These are phyloP conservation scores for Monochamus saltuarius DNA, from an alignment of 1,140 invertebrate species.

Conservation along the genomic window DNA sequence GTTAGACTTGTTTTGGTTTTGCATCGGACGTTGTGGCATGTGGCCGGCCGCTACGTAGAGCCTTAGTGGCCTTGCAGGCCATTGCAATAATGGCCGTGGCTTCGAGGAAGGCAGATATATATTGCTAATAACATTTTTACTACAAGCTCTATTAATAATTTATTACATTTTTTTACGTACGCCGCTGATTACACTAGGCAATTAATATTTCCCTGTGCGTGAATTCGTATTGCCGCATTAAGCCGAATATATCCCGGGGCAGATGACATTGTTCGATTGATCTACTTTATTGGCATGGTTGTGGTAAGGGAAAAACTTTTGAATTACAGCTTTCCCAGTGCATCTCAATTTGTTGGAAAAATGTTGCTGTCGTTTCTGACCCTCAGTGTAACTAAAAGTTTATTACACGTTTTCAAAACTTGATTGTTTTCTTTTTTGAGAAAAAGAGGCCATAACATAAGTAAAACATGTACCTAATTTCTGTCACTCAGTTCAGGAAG, in stretches of 20 bases:
- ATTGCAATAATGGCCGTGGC: constrained; percentile 14
- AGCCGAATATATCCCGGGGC: neutral
- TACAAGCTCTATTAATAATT: constrained; percentile 15
- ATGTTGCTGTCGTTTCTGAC: too few species aligned
- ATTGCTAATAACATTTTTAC: constrained; percentile 18
- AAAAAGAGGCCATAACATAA: too few species aligned
- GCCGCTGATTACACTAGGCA: constrained; percentile 7
- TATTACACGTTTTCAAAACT: too few species aligned
- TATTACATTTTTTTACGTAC: constrained; percentile 19
- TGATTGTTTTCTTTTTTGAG: too few species aligned
- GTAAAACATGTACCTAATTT: too few species aligned
- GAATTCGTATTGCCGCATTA: constrained; percentile 12
- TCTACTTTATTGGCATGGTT: neutral
- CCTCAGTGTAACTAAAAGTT: too few species aligned
- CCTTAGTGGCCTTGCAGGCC: constrained; percentile 7
- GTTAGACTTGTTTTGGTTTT: constrained; percentile 4
- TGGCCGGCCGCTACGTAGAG: neutral
- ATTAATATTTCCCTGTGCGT: constrained; percentile 11
- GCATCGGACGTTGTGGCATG: neutral
- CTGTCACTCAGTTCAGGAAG: too few species aligned
- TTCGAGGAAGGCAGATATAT: constrained; percentile 17
- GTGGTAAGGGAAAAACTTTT: neutral
- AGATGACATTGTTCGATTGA: neutral
- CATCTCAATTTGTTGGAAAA: too few species aligned
- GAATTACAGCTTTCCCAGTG: too few species aligned